Base-by-base conservation (phyloP, 2,888 invertebrate species). In the Auanema sp. region DNA sequence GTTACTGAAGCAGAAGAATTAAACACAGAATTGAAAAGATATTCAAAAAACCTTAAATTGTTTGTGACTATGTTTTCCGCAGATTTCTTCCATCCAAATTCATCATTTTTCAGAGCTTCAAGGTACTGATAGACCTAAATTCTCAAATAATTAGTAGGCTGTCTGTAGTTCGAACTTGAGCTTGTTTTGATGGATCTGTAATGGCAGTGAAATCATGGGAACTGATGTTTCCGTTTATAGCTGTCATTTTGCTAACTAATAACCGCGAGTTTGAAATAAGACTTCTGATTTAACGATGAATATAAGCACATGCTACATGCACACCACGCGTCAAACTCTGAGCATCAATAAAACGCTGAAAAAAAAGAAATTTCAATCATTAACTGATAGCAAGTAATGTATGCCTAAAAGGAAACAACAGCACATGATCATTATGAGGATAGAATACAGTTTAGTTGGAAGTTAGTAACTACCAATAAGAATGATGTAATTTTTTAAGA, bases 91-190 rank as follows among this genome's bases (percentile, higher is more conserved):
- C 77, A 77, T 21, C 77, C 77, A 1, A 43, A 23, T 10, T 66
- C 70, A 51, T 77, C 77, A 24, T 67, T 65, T 60, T 77, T 77
- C 55, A 77, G 51, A 10, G 50, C 54, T 43, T 77, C 72, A 16
- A 77, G 55, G 24, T 68, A 73, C 42, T 64, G 54, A 47, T 68
- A 75, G 10, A 74, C 66, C 75, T 76, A 21, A 43, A 54, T 3
- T 21, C 2, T 12, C 21, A 43, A 1, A 1, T 21, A 8, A 16
- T 2, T 2, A n/a, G n/a, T 21, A 33, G 21, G 21, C 47, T 18
- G 18, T 58, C 6, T 33, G 54, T 4, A 1, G 1, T 47, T 52
- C 42, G 5, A 24, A 70, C 72, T 55, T 73, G 68, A 16, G 52
- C 64, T 11, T 71, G 70, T 16, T 71, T 73, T 49, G 67, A 58